Conservation (phyloP, 2,888 invertebrate species). For the Caradrina clavipalpis region DNA sequence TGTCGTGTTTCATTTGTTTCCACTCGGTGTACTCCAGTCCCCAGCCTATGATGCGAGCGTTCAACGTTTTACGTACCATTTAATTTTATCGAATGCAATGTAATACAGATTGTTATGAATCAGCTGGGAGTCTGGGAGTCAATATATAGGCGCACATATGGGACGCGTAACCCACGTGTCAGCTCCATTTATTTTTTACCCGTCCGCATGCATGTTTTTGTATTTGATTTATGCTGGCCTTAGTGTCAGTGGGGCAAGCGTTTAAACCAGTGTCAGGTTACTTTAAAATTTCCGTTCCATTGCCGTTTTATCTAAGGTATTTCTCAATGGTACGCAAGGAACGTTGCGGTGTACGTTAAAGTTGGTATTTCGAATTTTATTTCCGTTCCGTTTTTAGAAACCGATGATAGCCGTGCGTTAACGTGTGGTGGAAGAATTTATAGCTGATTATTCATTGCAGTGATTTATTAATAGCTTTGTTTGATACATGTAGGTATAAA, state of each 20-base stretch:
- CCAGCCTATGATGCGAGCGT: constrained; percentile 27
- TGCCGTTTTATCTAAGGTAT: constrained; percentile 16
- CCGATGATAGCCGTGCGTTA: constrained; percentile 38
- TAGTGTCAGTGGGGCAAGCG: constrained; percentile 51
- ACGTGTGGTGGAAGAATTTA: constrained; percentile 47
- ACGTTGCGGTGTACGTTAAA: constrained; percentile 43
- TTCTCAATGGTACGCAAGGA: constrained; percentile 21
- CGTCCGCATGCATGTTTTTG: constrained; percentile 47
- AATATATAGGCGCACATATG: constrained; percentile 56
- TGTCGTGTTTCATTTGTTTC: constrained; percentile 27
- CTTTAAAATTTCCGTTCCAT: constrained; percentile 21
- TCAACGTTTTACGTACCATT: constrained; percentile 57
- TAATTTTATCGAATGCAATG: constrained; percentile 57
- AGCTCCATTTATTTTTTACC: constrained; percentile 54
- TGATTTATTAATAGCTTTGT: constrained; percentile 52
- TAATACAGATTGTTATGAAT: constrained; percentile 60
- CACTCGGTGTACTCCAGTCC: constrained; percentile 10
- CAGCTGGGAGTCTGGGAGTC: constrained; percentile 57
- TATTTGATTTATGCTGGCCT: constrained; percentile 56
- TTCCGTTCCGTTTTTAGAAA: constrained; percentile 46
- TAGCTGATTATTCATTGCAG: constrained; percentile 57
- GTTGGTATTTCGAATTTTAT: constrained; percentile 45
- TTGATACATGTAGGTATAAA: constrained; percentile 27
- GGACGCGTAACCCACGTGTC: constrained; percentile 45
- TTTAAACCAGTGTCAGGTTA: constrained; percentile 56